Base-by-base conservation (phyloP, 1,140 invertebrate species). In the Eciton burchellii region DNA sequence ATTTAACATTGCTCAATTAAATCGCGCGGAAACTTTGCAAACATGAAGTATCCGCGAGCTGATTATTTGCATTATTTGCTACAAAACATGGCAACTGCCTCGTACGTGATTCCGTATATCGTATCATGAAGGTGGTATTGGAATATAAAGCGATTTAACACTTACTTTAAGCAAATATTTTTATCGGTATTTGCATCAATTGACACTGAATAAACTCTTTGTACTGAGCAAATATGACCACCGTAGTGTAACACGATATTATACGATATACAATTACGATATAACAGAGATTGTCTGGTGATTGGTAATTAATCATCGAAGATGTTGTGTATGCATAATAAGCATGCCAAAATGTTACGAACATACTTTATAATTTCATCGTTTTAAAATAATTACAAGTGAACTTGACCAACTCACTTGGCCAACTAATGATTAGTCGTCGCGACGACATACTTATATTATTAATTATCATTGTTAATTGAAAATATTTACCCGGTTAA, bases 1-100 rank as follows among this genome's bases (percentile, higher is more conserved):
- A 81, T 85, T 85, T 72, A 85, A 84, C 57, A 49, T 84, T 35
- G 59, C 54, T 49, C 74, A 62, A 24, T 11, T 56, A 72, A 84
- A 84, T 84, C 60, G 60, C 24, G 59, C 74, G 56, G n/a, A 45
- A 43, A 65, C 41, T 59, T 47, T 29, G 45, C 52, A 81, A 85
- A 72, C 65, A 84, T 11, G 43, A 62, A n/a, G 11, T 35, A 6
- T 63, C 47, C 71, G 9, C 16, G 16, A 16, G 19, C 16, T 16
- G 65, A 84, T 85, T 81, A 84, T 85, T 84, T 49, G 49, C 43
- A 6, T 35, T 35, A 6, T 35, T 3, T 52, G 29, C 56, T 45
- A 71, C 56, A 66, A n/a, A n/a, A n/a, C 12, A 47, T 49, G 63
- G 52, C 41, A 21, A 26, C 12, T 21, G 14, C 16, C 14, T 24